Conservation (phyloP, 2,888 invertebrate genomes). For the Anodontia alba region DNA sequence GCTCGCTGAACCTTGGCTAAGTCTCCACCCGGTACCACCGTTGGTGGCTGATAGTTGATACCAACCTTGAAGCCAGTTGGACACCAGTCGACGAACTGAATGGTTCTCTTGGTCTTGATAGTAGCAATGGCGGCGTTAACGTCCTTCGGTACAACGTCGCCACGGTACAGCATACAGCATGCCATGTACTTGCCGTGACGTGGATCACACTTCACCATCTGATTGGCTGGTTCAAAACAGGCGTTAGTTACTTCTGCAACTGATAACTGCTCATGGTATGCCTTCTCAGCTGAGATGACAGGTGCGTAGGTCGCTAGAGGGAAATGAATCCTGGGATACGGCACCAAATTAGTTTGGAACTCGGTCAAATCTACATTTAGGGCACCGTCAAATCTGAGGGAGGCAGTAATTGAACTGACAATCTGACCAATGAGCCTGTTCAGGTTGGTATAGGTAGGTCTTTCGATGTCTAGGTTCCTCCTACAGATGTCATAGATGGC, state of each 20-base stretch:
- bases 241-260: conserved; percentile 79
- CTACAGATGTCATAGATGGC: conserved; percentile 81
- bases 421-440: conserved; percentile 98
- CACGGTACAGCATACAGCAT: conserved; percentile 77
- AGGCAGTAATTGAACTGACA: conserved; percentile 84
- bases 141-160: conserved; percentile 77
- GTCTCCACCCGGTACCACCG: conserved; percentile 86
- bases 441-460: conserved; percentile 94
- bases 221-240: conserved; percentile 80
- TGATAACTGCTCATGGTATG: conserved; percentile 87
- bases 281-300: conserved; percentile 96
- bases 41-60: conserved; percentile 93
- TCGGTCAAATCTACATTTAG: conserved; percentile 86
- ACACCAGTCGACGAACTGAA: conserved; percentile 88
- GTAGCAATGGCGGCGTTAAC: conserved; percentile 86
- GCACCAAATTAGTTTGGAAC: conserved; percentile 85
- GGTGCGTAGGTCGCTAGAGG: conserved; percentile 94
- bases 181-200: conserved; percentile 84
- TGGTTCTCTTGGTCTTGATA: conserved; percentile 95
- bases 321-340: conserved; percentile 90
- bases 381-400: conserved; percentile 85
- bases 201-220: conserved; percentile 84
- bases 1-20: conserved; percentile 90
- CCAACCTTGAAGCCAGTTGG: conserved; percentile 90
- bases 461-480: conserved; percentile 87